Conservation (phyloP, 1,140 invertebrate genomes). For the Wasmannia auropunctata region DNA sequence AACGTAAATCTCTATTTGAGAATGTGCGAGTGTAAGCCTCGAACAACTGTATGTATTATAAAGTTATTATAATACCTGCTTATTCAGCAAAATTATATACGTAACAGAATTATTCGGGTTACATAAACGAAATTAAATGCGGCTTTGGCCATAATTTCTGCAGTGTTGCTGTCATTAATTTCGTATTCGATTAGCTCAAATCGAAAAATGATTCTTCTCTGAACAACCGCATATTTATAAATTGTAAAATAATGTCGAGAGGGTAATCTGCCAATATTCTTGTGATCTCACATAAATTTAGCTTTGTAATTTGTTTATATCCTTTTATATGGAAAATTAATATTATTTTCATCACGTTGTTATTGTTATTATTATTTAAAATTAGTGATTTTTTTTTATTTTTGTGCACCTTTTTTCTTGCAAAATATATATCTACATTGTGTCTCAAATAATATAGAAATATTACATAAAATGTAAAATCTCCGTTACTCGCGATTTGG, state of each 20-base stretch:
- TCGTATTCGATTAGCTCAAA: background rate
- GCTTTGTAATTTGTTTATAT: background rate
- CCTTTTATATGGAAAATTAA: background rate
- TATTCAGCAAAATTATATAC: conserved; percentile 34
- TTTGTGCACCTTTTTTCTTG: background rate
- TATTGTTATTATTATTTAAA: background rate
- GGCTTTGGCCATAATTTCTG: conserved; percentile 5
- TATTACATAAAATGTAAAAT: conserved; percentile 1
- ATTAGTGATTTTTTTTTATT: background rate
- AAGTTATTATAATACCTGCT: background rate
- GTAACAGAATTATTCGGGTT: conserved; percentile 34
- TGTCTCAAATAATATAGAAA: background rate
- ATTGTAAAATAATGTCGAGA: background rate
- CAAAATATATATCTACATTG: background rate
- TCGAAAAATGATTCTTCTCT: background rate
- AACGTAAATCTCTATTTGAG: conserved; percentile 20
- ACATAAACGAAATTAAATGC: conserved; percentile 20
- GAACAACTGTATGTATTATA: background rate
- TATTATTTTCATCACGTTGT: background rate
- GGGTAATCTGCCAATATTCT: background rate
- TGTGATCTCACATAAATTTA: conserved; percentile 5
- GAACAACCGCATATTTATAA: background rate
- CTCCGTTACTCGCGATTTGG: background rate
- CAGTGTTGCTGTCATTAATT: background rate
- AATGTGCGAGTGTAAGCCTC: background rate